Percentiles rank a stretch among this genome's conserved stretches.
Conservation (phyloP, 1,140 invertebrate genomes). For the Drosophila mauritiana region DNA sequence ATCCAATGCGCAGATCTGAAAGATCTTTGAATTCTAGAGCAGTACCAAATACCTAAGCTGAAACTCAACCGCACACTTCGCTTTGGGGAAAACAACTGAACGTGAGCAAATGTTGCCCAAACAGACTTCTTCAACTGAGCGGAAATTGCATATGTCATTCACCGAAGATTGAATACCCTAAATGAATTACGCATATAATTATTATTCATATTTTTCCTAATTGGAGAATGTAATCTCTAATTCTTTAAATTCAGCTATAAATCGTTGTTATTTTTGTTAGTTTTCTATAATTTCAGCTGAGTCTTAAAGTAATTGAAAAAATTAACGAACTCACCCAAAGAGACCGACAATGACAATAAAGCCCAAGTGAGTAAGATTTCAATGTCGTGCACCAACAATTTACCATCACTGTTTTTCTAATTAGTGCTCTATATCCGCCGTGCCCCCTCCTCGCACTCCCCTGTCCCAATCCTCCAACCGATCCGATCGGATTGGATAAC, state of each 20-base stretch:
- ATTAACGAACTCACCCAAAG: not conserved
- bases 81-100: slow-evolving; percentile 57
- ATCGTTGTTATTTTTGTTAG: too few relatives aligned
- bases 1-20: slow-evolving; percentile 6
- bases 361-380: slow-evolving; percentile 26
- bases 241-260: too few relatives aligned
- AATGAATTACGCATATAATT: not conserved
- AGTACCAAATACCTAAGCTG: slow-evolving; percentile 31
- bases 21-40: slow-evolving; percentile 13
- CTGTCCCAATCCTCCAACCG: not conserved
- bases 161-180: slow-evolving; percentile 15
- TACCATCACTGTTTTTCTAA: slow-evolving; percentile 67
- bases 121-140: slow-evolving; percentile 8
- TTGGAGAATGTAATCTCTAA: too few relatives aligned
- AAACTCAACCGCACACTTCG: slow-evolving; percentile 63
- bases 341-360: not conserved
- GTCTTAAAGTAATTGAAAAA: not conserved
- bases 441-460: slow-evolving; percentile 5
- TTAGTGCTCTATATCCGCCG: slow-evolving; percentile 43
- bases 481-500: not conserved
- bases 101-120: slow-evolving; percentile 39
- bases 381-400: slow-evolving; percentile 73
- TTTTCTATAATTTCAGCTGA: too few relatives aligned
- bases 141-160: not conserved
- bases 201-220: not conserved